Conservation (phyloP, 2,113 vertebrate species). For the Struthio camelus region DNA sequence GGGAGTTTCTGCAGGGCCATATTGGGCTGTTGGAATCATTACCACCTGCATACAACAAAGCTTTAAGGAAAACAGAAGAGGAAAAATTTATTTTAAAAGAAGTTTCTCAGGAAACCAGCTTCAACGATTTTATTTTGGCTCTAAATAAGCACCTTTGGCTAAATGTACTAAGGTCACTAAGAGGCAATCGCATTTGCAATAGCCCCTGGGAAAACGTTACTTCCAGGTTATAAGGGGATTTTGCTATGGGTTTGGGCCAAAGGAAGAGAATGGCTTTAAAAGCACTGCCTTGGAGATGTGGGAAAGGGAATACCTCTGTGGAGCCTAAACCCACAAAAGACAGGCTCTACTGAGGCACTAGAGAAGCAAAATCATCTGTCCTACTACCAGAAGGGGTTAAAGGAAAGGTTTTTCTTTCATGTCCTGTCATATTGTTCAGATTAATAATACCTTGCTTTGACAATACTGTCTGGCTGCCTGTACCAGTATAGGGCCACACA, state of each 20-base stretch:
- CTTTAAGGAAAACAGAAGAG: not conserved
- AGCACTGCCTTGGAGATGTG: not conserved
- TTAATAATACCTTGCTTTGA: not conserved
- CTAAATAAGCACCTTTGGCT: not conserved
- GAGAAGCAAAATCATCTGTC: not conserved
- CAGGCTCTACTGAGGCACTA: not conserved
- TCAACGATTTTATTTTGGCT: not conserved
- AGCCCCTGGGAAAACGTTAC: not conserved
- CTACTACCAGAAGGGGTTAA: not conserved
- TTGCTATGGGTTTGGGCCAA: not conserved
- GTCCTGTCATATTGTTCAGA: not conserved
- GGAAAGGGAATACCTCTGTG: not conserved
- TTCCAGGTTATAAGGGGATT: not conserved
- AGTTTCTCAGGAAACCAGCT: not conserved
- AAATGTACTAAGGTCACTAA: not conserved
- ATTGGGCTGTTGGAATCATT: not conserved
- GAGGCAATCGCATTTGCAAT: not conserved
- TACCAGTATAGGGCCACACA: not conserved
- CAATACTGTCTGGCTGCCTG: not conserved
- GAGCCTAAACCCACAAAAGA: not conserved
- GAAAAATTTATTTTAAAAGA: not conserved
- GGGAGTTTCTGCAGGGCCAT: not conserved
- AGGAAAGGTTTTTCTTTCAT: not conserved
- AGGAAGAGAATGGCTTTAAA: not conserved
- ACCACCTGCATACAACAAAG: not conserved